These are phyloP conservation scores for Apostichopus japonicus DNA, from an alignment of 35 echinoderm and acorn worm genomes.

Conservation along the genomic window DNA sequence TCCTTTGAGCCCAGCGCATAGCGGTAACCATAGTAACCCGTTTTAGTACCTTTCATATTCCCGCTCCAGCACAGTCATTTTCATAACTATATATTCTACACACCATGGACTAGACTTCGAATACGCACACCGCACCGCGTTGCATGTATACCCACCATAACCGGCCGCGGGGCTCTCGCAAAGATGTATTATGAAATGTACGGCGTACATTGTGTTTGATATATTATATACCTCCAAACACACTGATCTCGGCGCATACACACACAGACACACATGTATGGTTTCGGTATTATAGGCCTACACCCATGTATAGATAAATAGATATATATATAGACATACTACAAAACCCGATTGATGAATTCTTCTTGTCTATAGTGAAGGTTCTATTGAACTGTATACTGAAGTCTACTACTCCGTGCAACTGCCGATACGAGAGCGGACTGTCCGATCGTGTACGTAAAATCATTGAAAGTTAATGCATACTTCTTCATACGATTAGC, in stretches of 20 bases:
- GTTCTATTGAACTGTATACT: background rate
- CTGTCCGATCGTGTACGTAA: background rate
- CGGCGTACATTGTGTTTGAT: background rate
- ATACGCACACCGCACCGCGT: background rate
- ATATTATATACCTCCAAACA: background rate
- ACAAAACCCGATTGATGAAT: background rate
- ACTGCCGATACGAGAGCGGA: background rate
- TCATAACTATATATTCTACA: slow-evolving; percentile 38
- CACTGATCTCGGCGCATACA: background rate
- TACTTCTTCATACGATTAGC: slow-evolving; percentile 36
- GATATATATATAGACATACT: background rate
- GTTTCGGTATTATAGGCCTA: background rate
- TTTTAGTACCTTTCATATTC: slow-evolving; percentile 5
- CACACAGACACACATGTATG: background rate
- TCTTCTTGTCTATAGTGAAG: background rate
- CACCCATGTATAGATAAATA: too few relatives aligned
- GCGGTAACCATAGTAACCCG: slow-evolving; percentile 26
- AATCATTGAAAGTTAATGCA: slow-evolving; percentile 5
- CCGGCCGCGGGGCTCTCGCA: background rate
- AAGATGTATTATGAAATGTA: background rate
- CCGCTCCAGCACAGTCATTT: slow-evolving; percentile 30
- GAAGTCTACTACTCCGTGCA: background rate
- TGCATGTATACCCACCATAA: too few relatives aligned
- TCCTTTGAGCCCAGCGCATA: slow-evolving; percentile 29
- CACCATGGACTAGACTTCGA: background rate